Evolutionary conservation across 2,888 invertebrate genomes (phyloP), one percentile per base, ranked within the genome.

Genomic region (Trissonchulus latispiculum): DNA sequence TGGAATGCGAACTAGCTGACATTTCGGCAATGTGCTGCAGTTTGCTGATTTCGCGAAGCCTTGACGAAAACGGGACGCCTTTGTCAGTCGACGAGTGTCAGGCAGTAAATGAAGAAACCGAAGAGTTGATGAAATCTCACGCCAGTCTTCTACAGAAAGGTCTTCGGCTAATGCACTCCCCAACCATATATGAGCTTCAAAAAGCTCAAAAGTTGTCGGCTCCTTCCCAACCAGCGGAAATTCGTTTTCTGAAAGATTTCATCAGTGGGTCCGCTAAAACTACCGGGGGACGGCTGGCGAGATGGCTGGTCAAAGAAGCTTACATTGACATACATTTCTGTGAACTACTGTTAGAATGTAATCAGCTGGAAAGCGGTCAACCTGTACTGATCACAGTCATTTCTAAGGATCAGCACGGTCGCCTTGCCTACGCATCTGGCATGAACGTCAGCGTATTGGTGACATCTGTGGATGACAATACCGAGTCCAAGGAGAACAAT

Each of bases 281-380:
- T 0, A 89, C 90, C 80, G 96, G 97, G 0, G 95, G 94, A 1
- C 88, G 95, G 72, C 86, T 97, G 77, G 95, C 95, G 0, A 89
- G 92, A 81, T 97, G 96, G 95, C 85, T 97, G 73, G 93, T 95
- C 81, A 94, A 95, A 0, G 92, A 93, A 80, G 90, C 95, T 35
- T 90, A 91, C 77, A 90, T 95, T 69, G 95, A 95, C 70, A 76
- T 77, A 1, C 74, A 76, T 0, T 75, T 76, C 48, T 79, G 78
- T 79, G 92, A 93, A 84, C 88, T 95, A 72, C 86, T 90, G 75
- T 90, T 90, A 79, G 89, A 90, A 37, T 85, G 88, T 72, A 85
- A 86, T 35, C 84, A 85, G 48, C 78, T 86, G 77, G 88, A 90
- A 71, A 91, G 90, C 80, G 91, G 92, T 70, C 91, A 91, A 90